Percentiles rank a stretch among this genome's conserved stretches.
phyloP scores from a whole-genome alignment of 2,797 vertebrate species.

The Micromesistius poutassou region DNA sequence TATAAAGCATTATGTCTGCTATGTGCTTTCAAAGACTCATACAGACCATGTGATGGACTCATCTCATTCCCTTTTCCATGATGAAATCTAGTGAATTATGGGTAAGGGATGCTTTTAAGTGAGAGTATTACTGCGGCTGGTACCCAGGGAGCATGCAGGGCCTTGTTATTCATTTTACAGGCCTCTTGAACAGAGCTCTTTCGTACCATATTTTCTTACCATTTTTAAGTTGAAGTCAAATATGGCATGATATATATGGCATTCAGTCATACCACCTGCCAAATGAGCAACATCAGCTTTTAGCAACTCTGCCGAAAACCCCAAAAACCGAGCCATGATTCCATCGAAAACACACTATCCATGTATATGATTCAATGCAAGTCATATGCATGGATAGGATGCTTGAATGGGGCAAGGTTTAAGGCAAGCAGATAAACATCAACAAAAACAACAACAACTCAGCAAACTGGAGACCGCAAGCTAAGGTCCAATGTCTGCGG shows the following conservation, averaged over 20 bases:
- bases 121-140: slow-evolving; percentile 22
- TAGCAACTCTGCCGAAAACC: not conserved
- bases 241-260: not conserved
- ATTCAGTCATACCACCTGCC: not conserved
- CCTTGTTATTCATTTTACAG: slow-evolving; percentile 28
- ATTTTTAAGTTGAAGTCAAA: not conserved
- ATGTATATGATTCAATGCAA: not conserved
- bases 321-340: not conserved
- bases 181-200: slow-evolving; percentile 4
- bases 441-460: not conserved
- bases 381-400: not conserved
- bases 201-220: too few relatives aligned
- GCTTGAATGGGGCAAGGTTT: not conserved
- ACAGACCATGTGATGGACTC: not conserved
- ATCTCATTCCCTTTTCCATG: not conserved
- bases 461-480: not conserved
- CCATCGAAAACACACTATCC: not conserved
- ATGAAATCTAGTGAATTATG: slow-evolving; percentile 40
- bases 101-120: slow-evolving; percentile 17
- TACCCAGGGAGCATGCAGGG: slow-evolving; percentile 24
- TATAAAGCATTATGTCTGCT: slow-evolving; percentile 9
- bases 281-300: not conserved
- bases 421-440: not conserved
- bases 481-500: too few relatives aligned
- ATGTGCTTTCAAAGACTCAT: not conserved